phyloP scores from a whole-genome alignment of 2,113 vertebrate species.

The Gracilinanus agilis region DNA sequence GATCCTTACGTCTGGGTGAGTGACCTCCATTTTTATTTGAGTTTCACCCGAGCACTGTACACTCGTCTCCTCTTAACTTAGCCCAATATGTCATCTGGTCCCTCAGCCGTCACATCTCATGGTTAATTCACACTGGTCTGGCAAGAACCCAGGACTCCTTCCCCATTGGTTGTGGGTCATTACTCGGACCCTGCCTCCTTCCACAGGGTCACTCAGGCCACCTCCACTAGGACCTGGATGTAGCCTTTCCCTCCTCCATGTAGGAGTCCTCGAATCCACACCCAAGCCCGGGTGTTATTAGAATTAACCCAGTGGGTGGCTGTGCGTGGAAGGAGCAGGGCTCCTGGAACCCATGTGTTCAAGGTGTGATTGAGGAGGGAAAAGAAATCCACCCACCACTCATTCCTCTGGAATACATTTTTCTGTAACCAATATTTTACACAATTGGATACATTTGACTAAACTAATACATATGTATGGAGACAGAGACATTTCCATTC shows the following conservation, averaged over 20 bases:
- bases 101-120: not conserved
- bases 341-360: not conserved
- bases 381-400: not conserved
- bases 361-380: not conserved
- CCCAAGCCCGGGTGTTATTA: not conserved
- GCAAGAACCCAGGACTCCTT: not conserved
- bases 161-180: not conserved
- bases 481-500: slow-evolving; percentile 76
- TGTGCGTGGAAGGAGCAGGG: not conserved
- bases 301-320: slow-evolving; percentile 30
- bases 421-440: slow-evolving; percentile 35
- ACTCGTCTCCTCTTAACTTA: not conserved
- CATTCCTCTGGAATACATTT: slow-evolving; percentile 58
- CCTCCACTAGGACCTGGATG: not conserved
- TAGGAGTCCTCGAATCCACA: not conserved
- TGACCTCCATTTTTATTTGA: not conserved
- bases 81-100: not conserved
- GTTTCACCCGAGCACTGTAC: not conserved
- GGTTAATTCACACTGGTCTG: not conserved
- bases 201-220: not conserved
- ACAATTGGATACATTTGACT: slow-evolving; percentile 79
- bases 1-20: not conserved
- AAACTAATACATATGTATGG: slow-evolving; percentile 83
- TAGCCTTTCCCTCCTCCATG: not conserved
- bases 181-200: not conserved